A percentile compares a stretch with the other conserved stretches of the same genome.
Evolutionary conservation across 2,113 vertebrate species (phyloP).

Genomic region (Peromyscus maniculatus): DNA sequence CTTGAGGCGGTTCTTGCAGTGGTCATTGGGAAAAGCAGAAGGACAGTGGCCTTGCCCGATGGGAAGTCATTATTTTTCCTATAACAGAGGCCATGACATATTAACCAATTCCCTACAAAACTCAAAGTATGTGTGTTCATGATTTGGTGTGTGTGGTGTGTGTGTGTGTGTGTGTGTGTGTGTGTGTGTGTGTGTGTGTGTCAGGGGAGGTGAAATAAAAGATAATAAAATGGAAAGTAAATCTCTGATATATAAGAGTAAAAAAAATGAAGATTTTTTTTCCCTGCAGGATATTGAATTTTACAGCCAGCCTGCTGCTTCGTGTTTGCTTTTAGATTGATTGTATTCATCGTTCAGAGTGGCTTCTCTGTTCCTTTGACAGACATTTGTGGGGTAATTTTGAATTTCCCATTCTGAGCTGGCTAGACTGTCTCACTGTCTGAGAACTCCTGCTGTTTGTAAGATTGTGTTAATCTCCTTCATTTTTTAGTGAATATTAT

Average conservation of each 20-base stretch:
- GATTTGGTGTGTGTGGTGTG: too few relatives aligned
- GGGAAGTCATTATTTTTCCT: background rate
- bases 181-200: background rate
- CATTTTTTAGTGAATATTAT: conserved; percentile 58
- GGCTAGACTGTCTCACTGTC: conserved; percentile 8
- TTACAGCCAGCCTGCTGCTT: background rate
- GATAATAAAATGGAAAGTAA: background rate
- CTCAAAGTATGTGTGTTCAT: background rate
- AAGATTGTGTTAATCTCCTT: conserved; percentile 24
- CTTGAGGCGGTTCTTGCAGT: too few relatives aligned
- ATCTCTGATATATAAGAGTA: background rate
- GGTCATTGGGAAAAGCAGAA: background rate
- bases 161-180: too few relatives aligned
- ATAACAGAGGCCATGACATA: background rate
- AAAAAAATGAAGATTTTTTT: background rate
- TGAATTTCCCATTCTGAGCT: conserved; percentile 23
- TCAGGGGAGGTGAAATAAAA: background rate
- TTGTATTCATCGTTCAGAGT: background rate
- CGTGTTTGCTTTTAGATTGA: conserved; percentile 6
- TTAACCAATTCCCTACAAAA: background rate
- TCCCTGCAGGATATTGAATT: background rate
- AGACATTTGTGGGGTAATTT: conserved; percentile 37
- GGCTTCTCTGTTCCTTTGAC: background rate
- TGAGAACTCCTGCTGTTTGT: conserved; percentile 18
- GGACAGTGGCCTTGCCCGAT: background rate